These are phyloP conservation scores for Gorsachius goisagi DNA, from an alignment of 2,113 vertebrate species.

Conservation along the genomic window DNA sequence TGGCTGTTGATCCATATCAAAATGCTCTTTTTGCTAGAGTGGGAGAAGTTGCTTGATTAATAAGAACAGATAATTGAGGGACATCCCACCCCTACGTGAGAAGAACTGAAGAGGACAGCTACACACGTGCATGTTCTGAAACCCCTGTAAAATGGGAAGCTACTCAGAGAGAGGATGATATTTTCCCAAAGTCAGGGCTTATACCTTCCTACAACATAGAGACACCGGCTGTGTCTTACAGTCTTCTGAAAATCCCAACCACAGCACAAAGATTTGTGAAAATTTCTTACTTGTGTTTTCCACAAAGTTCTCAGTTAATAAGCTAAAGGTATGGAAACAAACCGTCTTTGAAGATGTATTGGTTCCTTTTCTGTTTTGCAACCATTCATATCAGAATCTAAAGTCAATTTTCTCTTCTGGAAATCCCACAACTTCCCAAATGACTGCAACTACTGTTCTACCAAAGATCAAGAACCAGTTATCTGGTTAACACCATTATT, in stretches of 20 bases:
- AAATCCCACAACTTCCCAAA: neutral
- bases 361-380: neutral
- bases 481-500: neutral
- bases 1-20: neutral
- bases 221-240: fast-evolving
- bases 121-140: neutral
- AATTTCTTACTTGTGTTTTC: neutral
- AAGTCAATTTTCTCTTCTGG: neutral
- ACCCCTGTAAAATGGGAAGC: neutral
- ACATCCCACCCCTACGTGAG: neutral
- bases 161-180: neutral
- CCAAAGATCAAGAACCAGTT: neutral
- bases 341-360: neutral
- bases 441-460: neutral
- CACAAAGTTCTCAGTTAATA: neutral
- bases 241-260: neutral
- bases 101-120: neutral
- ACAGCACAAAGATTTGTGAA: neutral
- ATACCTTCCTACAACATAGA: neutral
- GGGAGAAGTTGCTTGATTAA: neutral
- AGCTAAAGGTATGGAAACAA: neutral
- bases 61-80: neutral
- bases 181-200: neutral
- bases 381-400: neutral
- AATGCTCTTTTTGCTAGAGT: neutral